Conservation (phyloP, 2,113 vertebrate species). For the Alosa alosa region DNA sequence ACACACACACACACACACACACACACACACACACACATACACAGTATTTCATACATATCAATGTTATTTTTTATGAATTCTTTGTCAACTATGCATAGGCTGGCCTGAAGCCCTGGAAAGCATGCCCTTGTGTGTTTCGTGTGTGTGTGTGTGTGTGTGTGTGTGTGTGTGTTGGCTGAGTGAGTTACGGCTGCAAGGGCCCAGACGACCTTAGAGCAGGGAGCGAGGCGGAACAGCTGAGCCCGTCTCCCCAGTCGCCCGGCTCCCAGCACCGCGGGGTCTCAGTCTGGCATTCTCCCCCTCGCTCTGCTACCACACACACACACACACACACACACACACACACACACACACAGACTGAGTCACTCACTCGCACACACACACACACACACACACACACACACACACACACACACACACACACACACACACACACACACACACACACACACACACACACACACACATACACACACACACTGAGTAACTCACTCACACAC, state of each 20-base stretch:
- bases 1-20: neutral
- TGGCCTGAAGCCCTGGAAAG: neutral
- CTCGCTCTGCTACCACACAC: neutral
- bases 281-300: slow-evolving; percentile 6
- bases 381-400: neutral
- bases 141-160: slow-evolving; percentile 13
- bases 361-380: neutral
- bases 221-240: slow-evolving; percentile 16
- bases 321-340: slow-evolving; percentile 2
- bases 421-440: neutral
- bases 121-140: neutral
- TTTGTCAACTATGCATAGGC: neutral
- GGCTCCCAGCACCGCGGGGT: neutral
- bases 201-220: neutral
- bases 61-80: neutral
- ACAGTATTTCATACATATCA: neutral
- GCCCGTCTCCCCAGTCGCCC: neutral
- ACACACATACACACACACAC: too few relatives aligned
- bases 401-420: neutral
- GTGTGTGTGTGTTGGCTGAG: neutral
- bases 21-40: neutral
- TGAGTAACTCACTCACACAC: too few relatives aligned
- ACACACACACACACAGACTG: neutral
- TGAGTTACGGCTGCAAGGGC: slow-evolving; percentile 17
- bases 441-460: neutral